These are phyloP conservation scores for Micropoecilia bifurca DNA, from an alignment of 2,797 vertebrate genomes.

Conservation along the genomic window DNA sequence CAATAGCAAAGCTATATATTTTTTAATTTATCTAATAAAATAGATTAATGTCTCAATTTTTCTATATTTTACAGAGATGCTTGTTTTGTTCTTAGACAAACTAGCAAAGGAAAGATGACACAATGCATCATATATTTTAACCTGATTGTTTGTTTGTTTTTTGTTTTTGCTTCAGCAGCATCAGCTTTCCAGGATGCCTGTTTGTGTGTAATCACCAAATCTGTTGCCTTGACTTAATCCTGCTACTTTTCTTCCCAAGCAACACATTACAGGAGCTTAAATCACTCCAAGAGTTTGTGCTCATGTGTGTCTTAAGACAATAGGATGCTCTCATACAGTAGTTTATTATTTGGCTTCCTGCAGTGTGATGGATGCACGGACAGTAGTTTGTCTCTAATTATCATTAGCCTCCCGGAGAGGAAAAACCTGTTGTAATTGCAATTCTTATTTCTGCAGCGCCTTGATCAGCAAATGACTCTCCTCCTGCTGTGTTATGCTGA, in stretches of 20 bases:
- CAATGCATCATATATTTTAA: conserved; percentile 34
- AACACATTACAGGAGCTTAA: conserved; percentile 15
- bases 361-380: conserved; percentile 69
- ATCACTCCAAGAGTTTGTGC: conserved; percentile 27
- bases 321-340: conserved; percentile 10
- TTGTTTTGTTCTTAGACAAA: conserved; percentile 1
- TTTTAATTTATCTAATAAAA: background rate
- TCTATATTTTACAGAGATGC: background rate
- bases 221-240: conserved; percentile 42
- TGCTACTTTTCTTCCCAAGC: conserved; percentile 12
- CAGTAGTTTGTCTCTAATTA: conserved; percentile 66
- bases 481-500: conserved; percentile 62
- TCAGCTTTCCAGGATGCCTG: conserved; percentile 14
- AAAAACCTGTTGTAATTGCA: conserved; percentile 55
- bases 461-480: conserved; percentile 52
- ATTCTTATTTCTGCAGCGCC: conserved; percentile 58
- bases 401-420: conserved; percentile 71
- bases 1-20: background rate
- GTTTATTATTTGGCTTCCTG: conserved; percentile 54
- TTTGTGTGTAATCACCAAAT: conserved; percentile 38
- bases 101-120: conserved; percentile 6
- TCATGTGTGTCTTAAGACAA: conserved; percentile 24
- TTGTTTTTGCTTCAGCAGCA: conserved; percentile 23
- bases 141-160: conserved; percentile 21
- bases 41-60: background rate